Evolutionary conservation across 2,797 vertebrate genomes (phyloP).

Genomic region (Chelidonichthys spinosus): DNA sequence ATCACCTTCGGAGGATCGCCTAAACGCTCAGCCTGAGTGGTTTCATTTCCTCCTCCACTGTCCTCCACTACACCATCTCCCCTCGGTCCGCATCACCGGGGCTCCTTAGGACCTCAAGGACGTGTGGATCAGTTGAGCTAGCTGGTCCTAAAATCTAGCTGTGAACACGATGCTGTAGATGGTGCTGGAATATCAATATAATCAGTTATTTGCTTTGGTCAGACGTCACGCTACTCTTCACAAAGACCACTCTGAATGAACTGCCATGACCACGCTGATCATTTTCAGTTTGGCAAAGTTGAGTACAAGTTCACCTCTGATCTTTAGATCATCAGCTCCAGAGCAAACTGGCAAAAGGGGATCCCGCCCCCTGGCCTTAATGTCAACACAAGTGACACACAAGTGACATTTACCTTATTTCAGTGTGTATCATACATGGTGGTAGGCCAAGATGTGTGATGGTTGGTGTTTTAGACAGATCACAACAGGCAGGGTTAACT

Average conservation of each 20-base stretch:
- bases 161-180: conserved; percentile 7
- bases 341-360: background rate
- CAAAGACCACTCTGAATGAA: background rate
- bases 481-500: background rate
- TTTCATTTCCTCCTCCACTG: conserved; percentile 55
- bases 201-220: background rate
- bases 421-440: background rate
- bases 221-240: background rate
- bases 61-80: conserved; percentile 48
- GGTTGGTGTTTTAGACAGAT: conserved; percentile 1
- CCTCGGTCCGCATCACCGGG: conserved; percentile 59
- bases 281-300: conserved; percentile 16
- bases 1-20: conserved; percentile 45
- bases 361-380: background rate
- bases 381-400: conserved; percentile 2
- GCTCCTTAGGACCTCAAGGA: conserved; percentile 83
- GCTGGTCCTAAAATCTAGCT: conserved; percentile 23
- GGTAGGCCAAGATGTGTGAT: background rate
- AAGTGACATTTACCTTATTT: background rate
- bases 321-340: background rate
- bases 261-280: background rate
- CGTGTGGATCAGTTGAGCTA: conserved; percentile 64
- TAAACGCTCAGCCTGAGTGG: conserved; percentile 30
- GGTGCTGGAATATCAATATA: conserved; percentile 19
- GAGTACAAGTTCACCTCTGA: background rate